phyloP scores from a whole-genome alignment of 2,888 invertebrate genomes.

The Teinopalpus imperialis region DNA sequence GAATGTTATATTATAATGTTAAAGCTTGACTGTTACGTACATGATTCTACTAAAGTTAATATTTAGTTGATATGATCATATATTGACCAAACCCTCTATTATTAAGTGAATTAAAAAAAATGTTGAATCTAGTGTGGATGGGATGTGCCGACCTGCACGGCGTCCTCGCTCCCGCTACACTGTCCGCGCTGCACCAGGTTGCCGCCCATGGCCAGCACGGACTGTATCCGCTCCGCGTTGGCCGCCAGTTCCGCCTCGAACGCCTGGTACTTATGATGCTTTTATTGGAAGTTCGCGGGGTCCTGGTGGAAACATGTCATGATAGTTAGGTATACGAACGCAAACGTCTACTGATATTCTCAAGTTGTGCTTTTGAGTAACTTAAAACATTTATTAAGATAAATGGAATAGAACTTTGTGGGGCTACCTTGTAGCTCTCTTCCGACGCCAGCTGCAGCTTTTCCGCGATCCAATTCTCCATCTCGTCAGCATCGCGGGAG shows the following conservation, averaged over 20 bases:
- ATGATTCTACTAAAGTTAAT: too few relatives aligned
- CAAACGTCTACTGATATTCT: not conserved
- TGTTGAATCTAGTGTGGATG: too few relatives aligned
- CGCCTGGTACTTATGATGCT: slow-evolving; percentile 99
- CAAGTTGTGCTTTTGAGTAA: not conserved
- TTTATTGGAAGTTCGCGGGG: slow-evolving; percentile 98
- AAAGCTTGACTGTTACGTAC: too few relatives aligned
- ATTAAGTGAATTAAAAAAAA: too few relatives aligned
- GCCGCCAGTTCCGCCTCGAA: slow-evolving; percentile 99
- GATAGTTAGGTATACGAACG: not conserved
- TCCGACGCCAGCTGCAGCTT: slow-evolving; percentile 99
- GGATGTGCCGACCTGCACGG: slow-evolving; percentile 92
- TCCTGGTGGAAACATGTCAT: slow-evolving; percentile 61
- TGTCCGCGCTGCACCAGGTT: slow-evolving; percentile 97
- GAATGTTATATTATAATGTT: too few relatives aligned
- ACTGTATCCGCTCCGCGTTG: slow-evolving; percentile 98
- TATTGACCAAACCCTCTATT: too few relatives aligned
- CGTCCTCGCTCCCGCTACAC: slow-evolving; percentile 98
- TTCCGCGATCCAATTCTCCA: slow-evolving; percentile 99
- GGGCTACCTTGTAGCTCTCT: slow-evolving; percentile 93
- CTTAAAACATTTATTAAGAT: not conserved
- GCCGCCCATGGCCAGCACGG: slow-evolving; percentile 96
- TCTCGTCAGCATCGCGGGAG: slow-evolving; percentile 99
- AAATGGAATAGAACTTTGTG: not conserved
- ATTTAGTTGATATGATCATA: too few relatives aligned